Evolutionary conservation across 2,888 invertebrate genomes (phyloP), one percentile per base, ranked within the genome.

Genomic region (Ectobius pallidus): DNA sequence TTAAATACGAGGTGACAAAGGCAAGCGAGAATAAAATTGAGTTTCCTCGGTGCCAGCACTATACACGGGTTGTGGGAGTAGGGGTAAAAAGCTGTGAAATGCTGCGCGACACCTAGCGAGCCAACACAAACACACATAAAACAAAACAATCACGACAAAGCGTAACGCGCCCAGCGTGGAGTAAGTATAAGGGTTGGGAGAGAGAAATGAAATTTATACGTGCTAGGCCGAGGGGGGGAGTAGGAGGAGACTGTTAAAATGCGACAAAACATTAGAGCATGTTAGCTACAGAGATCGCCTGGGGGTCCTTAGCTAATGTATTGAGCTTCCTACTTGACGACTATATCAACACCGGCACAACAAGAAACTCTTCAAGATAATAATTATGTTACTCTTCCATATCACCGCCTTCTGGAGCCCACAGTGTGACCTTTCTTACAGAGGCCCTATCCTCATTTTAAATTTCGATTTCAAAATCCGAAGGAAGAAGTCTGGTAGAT

Each of bases 21-120:
- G 44, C 65, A 65, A 65, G 65, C 46, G 65, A 65, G 65, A 65
- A 65, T 65, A 65, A 65, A 65, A 65, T 65, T 65, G 65, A 65
- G 65, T 65, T 65, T 65, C 65, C 65, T 65, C 65, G 42, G 63
- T 63, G 63, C 63, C 42, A 25, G 63, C 63, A 46, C 44, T 46
- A 46, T 65, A 65, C 65, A 65, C 44, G 65, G 65, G 65, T 65
- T 65, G 65, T 39, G 65, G 65, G 65, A 32, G 65, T 34, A 11
- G 46, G 65, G 65, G 65, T 65, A 65, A 65, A 65, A 65, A 65
- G 65, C 65, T 65, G 46, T 65, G 65, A 65, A 65, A 65, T 65
- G 65, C 46, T 65, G 46, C 44, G 65, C 65, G 65, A 65, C 65
- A 65, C 65, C 65, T 65, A 65, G 44, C 65, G 65, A 65, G 65